Evolutionary conservation across 1,140 invertebrate species (phyloP).

Genomic region (Lordiphosa collinella): DNA sequence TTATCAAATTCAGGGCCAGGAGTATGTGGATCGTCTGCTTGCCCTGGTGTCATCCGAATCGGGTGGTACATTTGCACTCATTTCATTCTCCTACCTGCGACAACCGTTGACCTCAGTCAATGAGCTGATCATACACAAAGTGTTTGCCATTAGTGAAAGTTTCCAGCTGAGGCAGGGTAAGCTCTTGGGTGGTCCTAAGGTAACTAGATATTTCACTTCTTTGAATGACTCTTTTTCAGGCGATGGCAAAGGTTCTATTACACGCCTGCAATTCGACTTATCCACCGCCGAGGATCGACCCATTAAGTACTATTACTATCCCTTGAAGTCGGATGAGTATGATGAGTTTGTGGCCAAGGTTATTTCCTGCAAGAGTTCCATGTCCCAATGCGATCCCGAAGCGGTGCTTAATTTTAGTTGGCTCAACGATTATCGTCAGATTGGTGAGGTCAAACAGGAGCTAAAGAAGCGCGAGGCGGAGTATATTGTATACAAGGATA

Average conservation of each 20-base stretch:
- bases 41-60: slow-evolving; percentile 84
- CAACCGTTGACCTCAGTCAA: slow-evolving; percentile 82
- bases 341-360: slow-evolving; percentile 56
- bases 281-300: slow-evolving; percentile 47
- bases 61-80: slow-evolving; percentile 82
- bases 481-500: slow-evolving; percentile 72
- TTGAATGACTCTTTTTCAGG: slow-evolving; percentile 9
- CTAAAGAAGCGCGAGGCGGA: slow-evolving; percentile 72
- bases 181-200: not conserved
- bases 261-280: slow-evolving; percentile 63
- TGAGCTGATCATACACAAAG: slow-evolving; percentile 84
- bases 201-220: slow-evolving; percentile 3
- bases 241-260: slow-evolving; percentile 55
- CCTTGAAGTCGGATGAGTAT: slow-evolving; percentile 37
- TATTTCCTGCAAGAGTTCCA: slow-evolving; percentile 48
- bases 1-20: slow-evolving; percentile 73
- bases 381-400: slow-evolving; percentile 36
- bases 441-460: slow-evolving; percentile 73
- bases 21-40: slow-evolving; percentile 81
- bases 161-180: slow-evolving; percentile 85
- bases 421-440: slow-evolving; percentile 70
- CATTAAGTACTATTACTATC: slow-evolving; percentile 69
- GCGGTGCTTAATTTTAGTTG: slow-evolving; percentile 56
- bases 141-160: slow-evolving; percentile 85
- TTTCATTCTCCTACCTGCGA: slow-evolving; percentile 83